phyloP scores from a whole-genome alignment of 2,888 invertebrate species.

The Platycheirus albimanus region DNA sequence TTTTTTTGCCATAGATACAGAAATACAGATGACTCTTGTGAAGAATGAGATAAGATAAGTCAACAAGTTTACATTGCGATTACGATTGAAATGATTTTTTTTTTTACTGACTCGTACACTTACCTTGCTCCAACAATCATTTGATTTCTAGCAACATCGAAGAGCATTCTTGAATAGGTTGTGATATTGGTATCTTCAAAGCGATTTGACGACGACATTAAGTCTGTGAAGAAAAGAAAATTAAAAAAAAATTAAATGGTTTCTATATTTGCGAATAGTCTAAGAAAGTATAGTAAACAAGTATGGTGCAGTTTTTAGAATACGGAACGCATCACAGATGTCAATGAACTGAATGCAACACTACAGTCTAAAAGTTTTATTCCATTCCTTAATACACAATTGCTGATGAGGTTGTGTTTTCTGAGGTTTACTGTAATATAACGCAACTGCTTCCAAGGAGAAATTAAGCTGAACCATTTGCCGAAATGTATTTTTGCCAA shows the following conservation, averaged over 20 bases:
- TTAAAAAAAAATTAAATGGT: background rate
- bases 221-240: conserved; percentile 84
- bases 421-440: too few relatives aligned
- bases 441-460: too few relatives aligned
- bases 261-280: too few relatives aligned
- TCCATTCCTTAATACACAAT: too few relatives aligned
- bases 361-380: too few relatives aligned
- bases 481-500: too few relatives aligned
- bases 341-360: background rate
- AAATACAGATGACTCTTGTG: conserved; percentile 3
- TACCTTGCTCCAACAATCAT: conserved; percentile 95
- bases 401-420: too few relatives aligned
- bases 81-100: conserved; percentile 14
- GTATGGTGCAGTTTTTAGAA: too few relatives aligned
- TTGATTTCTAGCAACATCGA: conserved; percentile 94
- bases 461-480: too few relatives aligned
- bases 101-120: conserved; percentile 79
- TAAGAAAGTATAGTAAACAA: too few relatives aligned
- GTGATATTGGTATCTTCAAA: conserved; percentile 90
- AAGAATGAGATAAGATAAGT: conserved; percentile 51
- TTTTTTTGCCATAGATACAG: too few relatives aligned
- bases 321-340: too few relatives aligned
- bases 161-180: conserved; percentile 91
- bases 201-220: conserved; percentile 86
- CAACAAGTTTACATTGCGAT: conserved; percentile 41